These are phyloP conservation scores for Xiphorhynchus erythropygius DNA, from an alignment of 2,797 vertebrate species.

Conservation along the genomic window DNA sequence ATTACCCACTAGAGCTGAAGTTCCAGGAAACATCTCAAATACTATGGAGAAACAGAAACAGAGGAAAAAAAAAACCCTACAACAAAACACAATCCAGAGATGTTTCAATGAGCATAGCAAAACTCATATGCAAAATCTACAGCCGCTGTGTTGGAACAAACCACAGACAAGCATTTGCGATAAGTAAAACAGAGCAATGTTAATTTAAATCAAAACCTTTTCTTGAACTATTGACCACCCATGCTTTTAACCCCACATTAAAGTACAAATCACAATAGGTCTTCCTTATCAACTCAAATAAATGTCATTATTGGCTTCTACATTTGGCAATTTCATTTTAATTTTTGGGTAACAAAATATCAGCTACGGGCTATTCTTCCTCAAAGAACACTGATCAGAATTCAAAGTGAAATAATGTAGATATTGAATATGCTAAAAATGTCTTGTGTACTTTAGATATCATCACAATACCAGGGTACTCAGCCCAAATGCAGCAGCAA, in stretches of 20 bases:
- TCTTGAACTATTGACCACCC: neutral
- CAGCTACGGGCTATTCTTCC: neutral
- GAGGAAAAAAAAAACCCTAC: accelerated
- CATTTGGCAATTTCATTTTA: neutral
- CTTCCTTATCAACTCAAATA: neutral
- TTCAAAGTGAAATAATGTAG: neutral
- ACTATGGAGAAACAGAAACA: neutral
- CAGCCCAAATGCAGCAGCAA: neutral
- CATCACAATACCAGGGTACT: neutral
- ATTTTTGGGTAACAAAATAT: neutral
- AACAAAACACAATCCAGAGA: neutral
- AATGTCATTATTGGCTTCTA: neutral
- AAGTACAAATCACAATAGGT: neutral
- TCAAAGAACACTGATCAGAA: neutral
- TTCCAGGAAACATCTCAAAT: neutral
- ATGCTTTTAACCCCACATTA: neutral
- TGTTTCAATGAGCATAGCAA: neutral
- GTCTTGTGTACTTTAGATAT: neutral
- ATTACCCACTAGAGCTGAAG: neutral
- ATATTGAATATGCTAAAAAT: neutral
- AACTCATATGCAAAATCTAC: neutral
- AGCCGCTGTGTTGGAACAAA: neutral
- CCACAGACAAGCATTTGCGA: neutral
- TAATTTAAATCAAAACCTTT: constrained; percentile 4
- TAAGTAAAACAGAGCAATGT: neutral